Percentiles rank a stretch among this genome's conserved stretches.
Evolutionary conservation across 2,797 vertebrate species (phyloP).

Genomic region (Anabacerthia variegaticeps): DNA sequence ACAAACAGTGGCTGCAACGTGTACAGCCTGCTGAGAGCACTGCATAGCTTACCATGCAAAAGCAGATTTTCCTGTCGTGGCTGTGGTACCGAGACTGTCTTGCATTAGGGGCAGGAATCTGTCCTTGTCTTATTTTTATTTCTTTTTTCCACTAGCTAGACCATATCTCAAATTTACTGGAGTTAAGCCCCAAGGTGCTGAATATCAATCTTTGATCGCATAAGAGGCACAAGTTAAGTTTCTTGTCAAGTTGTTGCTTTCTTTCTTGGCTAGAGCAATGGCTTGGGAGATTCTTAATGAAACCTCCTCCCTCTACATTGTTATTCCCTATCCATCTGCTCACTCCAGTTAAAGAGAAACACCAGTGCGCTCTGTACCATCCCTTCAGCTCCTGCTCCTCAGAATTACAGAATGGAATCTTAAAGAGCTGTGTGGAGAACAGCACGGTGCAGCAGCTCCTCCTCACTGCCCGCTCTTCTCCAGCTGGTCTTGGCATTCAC

Average conservation of each 20-base stretch:
- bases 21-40: neutral
- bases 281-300: neutral
- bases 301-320: neutral
- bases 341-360: neutral
- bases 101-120: neutral
- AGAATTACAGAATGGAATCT: neutral
- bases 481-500: neutral
- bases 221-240: neutral
- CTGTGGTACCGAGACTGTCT: neutral
- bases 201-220: neutral
- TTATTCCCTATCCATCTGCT: neutral
- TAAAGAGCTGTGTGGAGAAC: neutral
- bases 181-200: neutral
- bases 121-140: neutral
- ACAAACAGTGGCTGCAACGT: neutral
- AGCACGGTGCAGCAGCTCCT: neutral
- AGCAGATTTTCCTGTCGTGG: neutral
- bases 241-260: neutral
- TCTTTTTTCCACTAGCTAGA: neutral
- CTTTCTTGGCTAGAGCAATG: neutral
- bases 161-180: neutral
- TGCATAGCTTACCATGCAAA: neutral
- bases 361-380: neutral
- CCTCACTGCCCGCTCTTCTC: neutral
- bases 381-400: neutral